Percentiles rank a stretch among this genome's conserved stretches.
These are phyloP conservation scores for Synergus itoensis DNA, from an alignment of 2,888 invertebrate genomes.

Conservation along the genomic window DNA sequence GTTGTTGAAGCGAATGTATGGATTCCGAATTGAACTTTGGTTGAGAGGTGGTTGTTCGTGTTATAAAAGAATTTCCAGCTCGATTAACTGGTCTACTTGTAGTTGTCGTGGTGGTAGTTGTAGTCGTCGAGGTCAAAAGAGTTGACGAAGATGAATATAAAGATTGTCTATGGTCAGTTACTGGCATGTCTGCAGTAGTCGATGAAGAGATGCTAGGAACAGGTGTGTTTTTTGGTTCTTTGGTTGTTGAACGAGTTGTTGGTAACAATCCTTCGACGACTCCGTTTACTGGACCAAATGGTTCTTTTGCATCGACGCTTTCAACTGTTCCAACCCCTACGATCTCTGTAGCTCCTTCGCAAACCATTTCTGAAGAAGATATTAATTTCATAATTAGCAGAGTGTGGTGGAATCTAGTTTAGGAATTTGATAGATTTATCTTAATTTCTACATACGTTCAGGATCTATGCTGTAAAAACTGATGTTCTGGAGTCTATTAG, in stretches of 20 bases:
- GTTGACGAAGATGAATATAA: conserved; percentile 70
- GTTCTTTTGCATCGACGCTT: conserved; percentile 77
- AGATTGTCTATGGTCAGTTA: conserved; percentile 79
- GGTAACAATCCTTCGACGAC: conserved; percentile 76
- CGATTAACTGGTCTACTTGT: conserved; percentile 65
- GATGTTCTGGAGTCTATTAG: conserved; percentile 87
- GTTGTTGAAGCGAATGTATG: conserved; percentile 75
- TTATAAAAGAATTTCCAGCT: conserved; percentile 73
- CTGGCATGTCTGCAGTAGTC: conserved; percentile 75
- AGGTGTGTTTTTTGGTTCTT: conserved; percentile 66
- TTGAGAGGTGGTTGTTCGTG: conserved; percentile 68
- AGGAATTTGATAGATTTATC: conserved; percentile 3
- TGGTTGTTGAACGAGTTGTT: conserved; percentile 66
- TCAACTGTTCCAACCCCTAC: conserved; percentile 81
- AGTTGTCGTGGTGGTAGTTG: conserved; percentile 57
- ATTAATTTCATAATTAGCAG: not conserved
- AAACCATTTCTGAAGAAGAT: conserved; percentile 74
- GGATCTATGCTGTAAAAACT: conserved; percentile 93
- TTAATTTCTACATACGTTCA: conserved; percentile 79
- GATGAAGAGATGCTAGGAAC: conserved; percentile 49
- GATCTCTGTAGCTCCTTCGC: conserved; percentile 76
- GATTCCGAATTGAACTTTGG: conserved; percentile 59
- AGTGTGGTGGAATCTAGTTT: not conserved
- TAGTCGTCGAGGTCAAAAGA: conserved; percentile 72
- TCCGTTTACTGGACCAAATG: conserved; percentile 71